These are phyloP conservation scores for Melieria omissa DNA, from an alignment of 2,888 invertebrate genomes.

Conservation along the genomic window DNA sequence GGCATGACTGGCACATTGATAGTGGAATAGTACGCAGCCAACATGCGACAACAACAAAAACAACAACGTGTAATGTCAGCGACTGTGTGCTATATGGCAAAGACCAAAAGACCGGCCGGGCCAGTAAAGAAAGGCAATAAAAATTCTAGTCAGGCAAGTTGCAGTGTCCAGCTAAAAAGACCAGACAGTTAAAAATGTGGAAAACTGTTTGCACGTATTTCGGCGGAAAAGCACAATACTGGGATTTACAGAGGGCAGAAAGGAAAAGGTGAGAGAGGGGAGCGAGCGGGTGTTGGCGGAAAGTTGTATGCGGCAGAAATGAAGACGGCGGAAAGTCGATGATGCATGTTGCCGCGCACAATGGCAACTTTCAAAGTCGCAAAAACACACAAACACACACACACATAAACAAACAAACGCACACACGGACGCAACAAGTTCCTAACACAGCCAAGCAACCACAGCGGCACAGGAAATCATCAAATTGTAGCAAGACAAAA, in stretches of 20 bases:
- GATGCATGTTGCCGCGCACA: conserved; percentile 16
- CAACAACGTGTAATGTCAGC: no score
- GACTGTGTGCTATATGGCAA: no score
- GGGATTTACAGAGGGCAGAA: not conserved
- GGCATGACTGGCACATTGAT: no score
- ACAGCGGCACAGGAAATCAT: conserved; percentile 60
- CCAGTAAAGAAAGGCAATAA: no score
- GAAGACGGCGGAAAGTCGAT: conserved; percentile 6
- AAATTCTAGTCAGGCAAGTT: no score
- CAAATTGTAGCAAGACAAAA: conserved; percentile 49
- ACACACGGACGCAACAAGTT: conserved; percentile 56
- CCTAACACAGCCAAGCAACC: conserved; percentile 55
- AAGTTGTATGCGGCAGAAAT: not conserved
- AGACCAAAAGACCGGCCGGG: no score
- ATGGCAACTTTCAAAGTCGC: conserved; percentile 21
- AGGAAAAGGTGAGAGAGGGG: not conserved
- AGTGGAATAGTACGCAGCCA: no score
- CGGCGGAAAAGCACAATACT: not conserved
- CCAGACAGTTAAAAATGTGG: no score
- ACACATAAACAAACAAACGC: not conserved
- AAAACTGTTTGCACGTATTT: no score
- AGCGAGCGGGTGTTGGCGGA: not conserved
- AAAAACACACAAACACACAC: not conserved
- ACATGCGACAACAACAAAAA: no score
- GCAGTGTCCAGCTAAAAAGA: no score